Evolutionary conservation across 2,113 vertebrate species (phyloP).

Genomic region (Pedionomus torquatus): DNA sequence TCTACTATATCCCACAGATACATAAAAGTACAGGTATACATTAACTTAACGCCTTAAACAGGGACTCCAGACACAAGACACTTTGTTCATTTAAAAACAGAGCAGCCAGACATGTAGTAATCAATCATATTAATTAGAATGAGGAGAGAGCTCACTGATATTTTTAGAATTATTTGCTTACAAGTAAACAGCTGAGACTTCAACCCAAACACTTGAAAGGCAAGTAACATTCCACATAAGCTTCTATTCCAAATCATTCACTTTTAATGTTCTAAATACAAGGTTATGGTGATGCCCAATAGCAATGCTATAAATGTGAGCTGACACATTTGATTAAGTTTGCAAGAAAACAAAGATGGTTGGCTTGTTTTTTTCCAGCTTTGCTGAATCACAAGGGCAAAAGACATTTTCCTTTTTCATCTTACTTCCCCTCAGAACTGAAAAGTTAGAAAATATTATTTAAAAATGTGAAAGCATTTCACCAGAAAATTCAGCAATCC

Average conservation of each 20-base stretch:
- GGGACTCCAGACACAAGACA: background rate
- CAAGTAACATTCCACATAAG: background rate
- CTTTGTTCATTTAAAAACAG: background rate
- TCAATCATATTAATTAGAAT: background rate
- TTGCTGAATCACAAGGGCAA: constrained; percentile 24
- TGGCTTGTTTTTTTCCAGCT: background rate
- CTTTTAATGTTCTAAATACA: background rate
- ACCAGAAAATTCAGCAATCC: background rate
- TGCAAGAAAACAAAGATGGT: background rate
- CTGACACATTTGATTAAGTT: background rate
- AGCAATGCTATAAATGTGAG: background rate
- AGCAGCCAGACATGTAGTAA: background rate
- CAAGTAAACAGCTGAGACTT: background rate
- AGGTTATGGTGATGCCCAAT: background rate
- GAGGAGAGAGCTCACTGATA: background rate
- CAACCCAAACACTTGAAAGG: background rate
- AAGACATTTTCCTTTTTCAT: background rate
- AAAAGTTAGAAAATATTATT: background rate
- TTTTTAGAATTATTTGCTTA: background rate
- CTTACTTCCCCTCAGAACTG: background rate
- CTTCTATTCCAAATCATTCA: background rate
- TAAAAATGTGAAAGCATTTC: background rate
- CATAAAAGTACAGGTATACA: background rate
- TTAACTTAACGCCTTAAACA: background rate
- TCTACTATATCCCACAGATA: background rate